phyloP scores from a whole-genome alignment of 92 coral and sea anemone genomes.

The Porites cylindrica region DNA sequence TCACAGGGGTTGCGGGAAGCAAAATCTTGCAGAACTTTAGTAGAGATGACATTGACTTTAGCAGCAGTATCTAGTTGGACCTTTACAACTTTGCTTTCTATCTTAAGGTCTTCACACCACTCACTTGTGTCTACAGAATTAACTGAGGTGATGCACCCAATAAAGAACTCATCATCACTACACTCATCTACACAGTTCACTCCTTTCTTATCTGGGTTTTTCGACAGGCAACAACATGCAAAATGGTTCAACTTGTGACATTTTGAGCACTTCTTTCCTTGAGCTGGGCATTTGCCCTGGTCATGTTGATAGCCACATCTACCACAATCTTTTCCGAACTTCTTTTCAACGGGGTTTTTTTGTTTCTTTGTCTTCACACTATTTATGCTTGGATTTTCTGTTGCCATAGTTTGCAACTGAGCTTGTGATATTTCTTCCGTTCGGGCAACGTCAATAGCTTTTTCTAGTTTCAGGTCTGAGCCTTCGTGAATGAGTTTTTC shows the following conservation, averaged over 20 bases:
- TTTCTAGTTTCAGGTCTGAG: constrained; percentile 61
- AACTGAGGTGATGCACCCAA: constrained; percentile 19
- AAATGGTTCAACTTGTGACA: constrained; percentile 53
- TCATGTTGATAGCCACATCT: constrained; percentile 46
- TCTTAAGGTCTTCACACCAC: constrained; percentile 32
- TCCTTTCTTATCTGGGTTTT: constrained; percentile 3
- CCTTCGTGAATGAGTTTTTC: constrained; percentile 63
- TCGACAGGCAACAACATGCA: constrained; percentile 47
- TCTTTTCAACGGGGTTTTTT: not conserved
- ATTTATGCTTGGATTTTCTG: constrained; percentile 29
- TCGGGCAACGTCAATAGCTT: constrained; percentile 58
- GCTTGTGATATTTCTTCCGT: constrained; percentile 55
- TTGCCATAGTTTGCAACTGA: constrained; percentile 57
- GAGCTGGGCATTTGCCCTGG: constrained; percentile 47
- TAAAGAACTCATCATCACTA: constrained; percentile 20
- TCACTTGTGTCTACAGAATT: constrained; percentile 12
- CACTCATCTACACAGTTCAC: constrained; percentile 20
- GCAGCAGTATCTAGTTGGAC: constrained; percentile 68
- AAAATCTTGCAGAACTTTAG: constrained; percentile 16
- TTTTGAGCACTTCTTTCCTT: constrained; percentile 46
- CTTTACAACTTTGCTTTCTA: constrained; percentile 44
- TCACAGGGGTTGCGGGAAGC: not conserved
- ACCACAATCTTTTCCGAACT: constrained; percentile 21
- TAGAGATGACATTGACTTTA: constrained; percentile 55
- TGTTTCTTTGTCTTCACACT: constrained; percentile 17